These are phyloP conservation scores for Andrena hattorfiana DNA, from an alignment of 2,888 invertebrate species.

Conservation along the genomic window DNA sequence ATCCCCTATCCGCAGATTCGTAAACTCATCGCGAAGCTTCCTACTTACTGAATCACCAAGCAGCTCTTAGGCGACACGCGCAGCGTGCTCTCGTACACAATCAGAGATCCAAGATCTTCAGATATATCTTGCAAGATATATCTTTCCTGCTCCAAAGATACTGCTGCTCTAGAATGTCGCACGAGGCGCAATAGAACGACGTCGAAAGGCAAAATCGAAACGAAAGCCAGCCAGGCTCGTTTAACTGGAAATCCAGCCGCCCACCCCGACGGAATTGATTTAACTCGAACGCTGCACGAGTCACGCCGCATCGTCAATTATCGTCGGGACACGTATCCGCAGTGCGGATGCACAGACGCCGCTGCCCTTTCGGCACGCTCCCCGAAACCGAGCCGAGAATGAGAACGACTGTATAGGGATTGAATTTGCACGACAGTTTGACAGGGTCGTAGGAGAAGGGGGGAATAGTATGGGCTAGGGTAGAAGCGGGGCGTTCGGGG, in stretches of 20 bases:
- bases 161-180: not conserved
- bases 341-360: slow-evolving; percentile 52
- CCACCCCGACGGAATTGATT: slow-evolving; percentile 56
- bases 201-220: slow-evolving; percentile 20
- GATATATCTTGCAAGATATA: not conserved
- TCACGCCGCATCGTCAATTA: slow-evolving; percentile 67
- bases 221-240: slow-evolving; percentile 22
- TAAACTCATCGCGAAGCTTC: not conserved
- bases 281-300: slow-evolving; percentile 59
- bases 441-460: slow-evolving; percentile 71
- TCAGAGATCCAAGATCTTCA: not conserved
- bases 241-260: slow-evolving; percentile 52
- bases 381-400: slow-evolving; percentile 62
- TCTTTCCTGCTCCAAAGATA: not conserved
- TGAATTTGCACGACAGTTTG: slow-evolving; percentile 84
- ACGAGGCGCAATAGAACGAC: not conserved
- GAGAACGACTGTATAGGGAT: slow-evolving; percentile 82
- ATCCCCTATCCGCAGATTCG: not conserved
- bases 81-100: not conserved
- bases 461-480: slow-evolving; percentile 58
- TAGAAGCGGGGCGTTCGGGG: slow-evolving; percentile 49
- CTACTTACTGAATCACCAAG: not conserved
- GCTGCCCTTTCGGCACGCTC: slow-evolving; percentile 29
- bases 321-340: slow-evolving; percentile 57
- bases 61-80: too few species aligned